Conservation (phyloP, 2,888 invertebrate genomes). For the Cryptus viduatorius region DNA sequence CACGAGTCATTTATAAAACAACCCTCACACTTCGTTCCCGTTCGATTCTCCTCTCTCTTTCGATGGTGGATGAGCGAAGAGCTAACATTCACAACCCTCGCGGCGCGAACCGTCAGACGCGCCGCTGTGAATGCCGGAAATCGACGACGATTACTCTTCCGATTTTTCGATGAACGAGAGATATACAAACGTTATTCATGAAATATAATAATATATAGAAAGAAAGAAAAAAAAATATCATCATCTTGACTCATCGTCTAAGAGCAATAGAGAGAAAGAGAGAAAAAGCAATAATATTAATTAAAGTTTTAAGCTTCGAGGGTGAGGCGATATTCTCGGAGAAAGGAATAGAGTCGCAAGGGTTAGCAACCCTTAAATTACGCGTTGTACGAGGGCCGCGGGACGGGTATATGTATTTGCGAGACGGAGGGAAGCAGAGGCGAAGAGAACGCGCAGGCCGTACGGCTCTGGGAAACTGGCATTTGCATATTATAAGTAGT, state of each 20-base stretch:
- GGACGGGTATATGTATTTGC: constrained; percentile 19
- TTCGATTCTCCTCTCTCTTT: constrained; percentile 53
- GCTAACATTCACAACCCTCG: constrained; percentile 10
- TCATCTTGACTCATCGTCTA: constrained; percentile 1
- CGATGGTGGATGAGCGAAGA: constrained; percentile 48
- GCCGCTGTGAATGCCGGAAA: constrained; percentile 56
- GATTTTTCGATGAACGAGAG: constrained; percentile 48
- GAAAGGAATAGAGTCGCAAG: constrained; percentile 77
- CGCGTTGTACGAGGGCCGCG: constrained; percentile 58
- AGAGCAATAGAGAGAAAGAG: constrained; percentile 46
- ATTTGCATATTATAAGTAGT: constrained; percentile 85
- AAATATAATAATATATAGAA: not conserved
- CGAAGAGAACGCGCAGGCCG: constrained; percentile 51
- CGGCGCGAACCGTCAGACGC: constrained; percentile 49
- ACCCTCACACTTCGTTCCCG: constrained; percentile 51
- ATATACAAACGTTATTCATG: not conserved
- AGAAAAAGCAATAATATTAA: constrained; percentile 76
- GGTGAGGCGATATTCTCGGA: constrained; percentile 16
- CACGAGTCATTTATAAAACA: constrained; percentile 71
- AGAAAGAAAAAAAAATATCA: not conserved
- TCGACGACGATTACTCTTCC: constrained; percentile 61
- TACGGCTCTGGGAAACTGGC: constrained; percentile 72
- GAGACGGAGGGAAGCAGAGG: constrained; percentile 39
- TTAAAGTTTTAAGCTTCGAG: constrained; percentile 71
- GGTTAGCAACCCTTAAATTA: constrained; percentile 81